A percentile compares a stretch with the other conserved stretches of the same genome.
Conservation (phyloP, 2,888 invertebrate species). For the Hydroisotoma schaefferi region DNA sequence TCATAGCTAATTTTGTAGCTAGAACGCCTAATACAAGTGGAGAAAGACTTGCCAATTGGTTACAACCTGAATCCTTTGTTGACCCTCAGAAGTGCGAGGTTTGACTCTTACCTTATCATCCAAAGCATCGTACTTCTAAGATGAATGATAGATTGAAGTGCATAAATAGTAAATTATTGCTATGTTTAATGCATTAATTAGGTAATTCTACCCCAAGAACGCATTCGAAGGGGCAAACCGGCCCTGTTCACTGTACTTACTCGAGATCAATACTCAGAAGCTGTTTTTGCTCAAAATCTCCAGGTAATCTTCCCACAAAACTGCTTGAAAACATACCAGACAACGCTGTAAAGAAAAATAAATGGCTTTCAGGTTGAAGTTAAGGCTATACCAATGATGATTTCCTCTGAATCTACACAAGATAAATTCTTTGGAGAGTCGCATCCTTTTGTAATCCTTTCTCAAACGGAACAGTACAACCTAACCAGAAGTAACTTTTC, state of each 20-base stretch:
- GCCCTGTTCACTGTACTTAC: slow-evolving; percentile 75
- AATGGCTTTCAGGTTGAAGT: slow-evolving; percentile 60
- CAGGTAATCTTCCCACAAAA: slow-evolving; percentile 64
- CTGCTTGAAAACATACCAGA: not conserved
- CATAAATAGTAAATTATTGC: no score
- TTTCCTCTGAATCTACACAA: slow-evolving; percentile 21
- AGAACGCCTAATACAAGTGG: slow-evolving; percentile 83
- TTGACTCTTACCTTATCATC: no score
- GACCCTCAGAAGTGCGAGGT: slow-evolving; percentile 86
- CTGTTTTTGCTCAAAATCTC: slow-evolving; percentile 77
- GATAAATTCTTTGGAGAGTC: not conserved
- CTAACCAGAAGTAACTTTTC: not conserved
- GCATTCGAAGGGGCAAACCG: slow-evolving; percentile 73
- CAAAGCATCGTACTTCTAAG: no score
- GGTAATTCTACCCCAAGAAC: slow-evolving; percentile 50
- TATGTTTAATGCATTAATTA: slow-evolving; percentile 14
- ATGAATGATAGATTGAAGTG: no score
- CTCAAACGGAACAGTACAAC: slow-evolving; percentile 16
- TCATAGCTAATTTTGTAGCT: slow-evolving; percentile 86
- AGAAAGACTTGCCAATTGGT: slow-evolving; percentile 88
- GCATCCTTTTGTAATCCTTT: not conserved
- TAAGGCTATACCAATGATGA: slow-evolving; percentile 64
- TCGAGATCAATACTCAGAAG: slow-evolving; percentile 87
- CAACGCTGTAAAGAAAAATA: slow-evolving; percentile 9
- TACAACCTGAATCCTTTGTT: slow-evolving; percentile 87